phyloP scores from a whole-genome alignment of 2,888 invertebrate species.

The Pyrrhosoma nymphula region DNA sequence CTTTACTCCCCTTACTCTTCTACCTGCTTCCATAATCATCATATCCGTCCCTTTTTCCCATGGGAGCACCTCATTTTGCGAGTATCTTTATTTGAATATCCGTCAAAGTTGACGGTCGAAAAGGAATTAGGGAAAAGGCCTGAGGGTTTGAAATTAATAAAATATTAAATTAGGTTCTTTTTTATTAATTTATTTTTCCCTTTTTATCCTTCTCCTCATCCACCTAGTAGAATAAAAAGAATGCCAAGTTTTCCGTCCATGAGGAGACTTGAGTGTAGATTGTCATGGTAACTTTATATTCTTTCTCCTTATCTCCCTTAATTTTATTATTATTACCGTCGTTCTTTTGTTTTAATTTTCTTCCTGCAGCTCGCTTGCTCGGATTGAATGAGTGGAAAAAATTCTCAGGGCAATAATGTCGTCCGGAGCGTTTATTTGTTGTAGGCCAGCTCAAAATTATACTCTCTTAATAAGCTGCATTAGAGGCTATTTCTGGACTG shows the following conservation, averaged over 20 bases:
- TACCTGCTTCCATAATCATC: too few relatives aligned
- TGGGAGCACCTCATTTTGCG: neutral
- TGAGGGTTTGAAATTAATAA: slow-evolving; percentile 36
- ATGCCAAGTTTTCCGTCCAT: neutral
- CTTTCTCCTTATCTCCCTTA: neutral
- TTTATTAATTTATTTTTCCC: neutral
- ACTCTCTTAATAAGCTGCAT: neutral
- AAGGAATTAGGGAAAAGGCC: slow-evolving; percentile 9
- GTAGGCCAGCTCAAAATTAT: slow-evolving; percentile 28
- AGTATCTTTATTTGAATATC: slow-evolving; percentile 45
- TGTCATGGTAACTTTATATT: slow-evolving; percentile 5
- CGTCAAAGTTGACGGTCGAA: slow-evolving; percentile 58
- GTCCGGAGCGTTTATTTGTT: slow-evolving; percentile 3
- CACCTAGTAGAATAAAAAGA: neutral
- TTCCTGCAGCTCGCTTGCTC: neutral
- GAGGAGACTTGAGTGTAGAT: neutral
- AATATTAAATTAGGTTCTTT: neutral
- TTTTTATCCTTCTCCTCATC: neutral
- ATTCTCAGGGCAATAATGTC: neutral
- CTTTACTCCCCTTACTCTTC: neutral
- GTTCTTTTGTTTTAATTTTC: neutral
- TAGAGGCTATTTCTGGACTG: slow-evolving; percentile 1
- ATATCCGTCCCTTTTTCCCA: too few relatives aligned
- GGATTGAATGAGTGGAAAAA: neutral
- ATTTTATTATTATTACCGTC: slow-evolving; percentile 16